Percentiles rank a stretch among this genome's conserved stretches.
phyloP scores from a whole-genome alignment of 23 tunicate species.

The Diplosoma virens region DNA sequence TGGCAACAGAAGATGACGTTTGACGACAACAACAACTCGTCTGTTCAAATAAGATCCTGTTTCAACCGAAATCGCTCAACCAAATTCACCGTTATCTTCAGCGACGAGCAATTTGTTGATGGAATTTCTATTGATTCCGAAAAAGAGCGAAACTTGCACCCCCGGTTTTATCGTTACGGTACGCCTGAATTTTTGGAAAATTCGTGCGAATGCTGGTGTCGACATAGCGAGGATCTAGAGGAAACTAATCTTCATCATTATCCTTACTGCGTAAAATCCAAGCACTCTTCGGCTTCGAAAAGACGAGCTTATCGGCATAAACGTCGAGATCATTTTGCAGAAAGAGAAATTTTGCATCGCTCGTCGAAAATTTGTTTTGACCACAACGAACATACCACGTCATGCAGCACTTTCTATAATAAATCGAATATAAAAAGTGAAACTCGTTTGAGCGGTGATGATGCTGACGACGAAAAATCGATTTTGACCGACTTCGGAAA shows the following conservation, averaged over 20 bases:
- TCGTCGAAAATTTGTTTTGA: constrained; percentile 3
- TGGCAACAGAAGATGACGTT: constrained; percentile 35
- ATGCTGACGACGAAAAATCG: constrained; percentile 96
- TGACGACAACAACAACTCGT: constrained; percentile 43
- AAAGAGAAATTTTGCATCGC: constrained; percentile 10
- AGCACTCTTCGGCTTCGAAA: constrained; percentile 32
- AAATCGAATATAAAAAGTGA: constrained; percentile 38
- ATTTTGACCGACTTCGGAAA: constrained; percentile 63
- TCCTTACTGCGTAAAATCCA: constrained; percentile 32
- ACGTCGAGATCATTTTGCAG: constrained; percentile 23
- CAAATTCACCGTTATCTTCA: neutral
- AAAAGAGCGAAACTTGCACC: constrained; percentile 35
- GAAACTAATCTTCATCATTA: constrained; percentile 50
- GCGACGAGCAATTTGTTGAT: constrained; percentile 91
- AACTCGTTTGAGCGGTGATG: constrained; percentile 54
- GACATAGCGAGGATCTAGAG: constrained; percentile 22
- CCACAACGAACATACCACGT: constrained; percentile 52
- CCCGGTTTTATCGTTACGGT: no score
- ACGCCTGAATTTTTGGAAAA: no score
- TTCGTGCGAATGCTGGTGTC: no score
- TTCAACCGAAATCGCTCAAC: neutral
- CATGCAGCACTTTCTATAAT: constrained; percentile 39
- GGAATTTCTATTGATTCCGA: constrained; percentile 78
- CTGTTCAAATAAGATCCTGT: neutral
- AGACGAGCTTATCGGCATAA: constrained; percentile 25